These are phyloP conservation scores for Actenoides hombroni DNA, from an alignment of 2,113 vertebrate genomes.

Conservation along the genomic window DNA sequence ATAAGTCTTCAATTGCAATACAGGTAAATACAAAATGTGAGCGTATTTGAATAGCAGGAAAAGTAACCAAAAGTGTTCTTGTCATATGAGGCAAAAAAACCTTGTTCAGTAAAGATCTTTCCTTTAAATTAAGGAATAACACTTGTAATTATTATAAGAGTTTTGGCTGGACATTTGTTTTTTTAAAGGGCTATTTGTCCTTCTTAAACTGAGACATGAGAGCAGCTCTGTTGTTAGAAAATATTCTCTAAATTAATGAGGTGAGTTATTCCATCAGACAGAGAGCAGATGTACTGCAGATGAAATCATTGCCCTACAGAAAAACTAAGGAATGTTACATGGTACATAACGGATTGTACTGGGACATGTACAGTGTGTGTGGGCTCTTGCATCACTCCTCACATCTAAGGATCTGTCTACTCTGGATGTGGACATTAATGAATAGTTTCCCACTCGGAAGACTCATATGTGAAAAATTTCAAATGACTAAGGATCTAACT, in stretches of 20 bases:
- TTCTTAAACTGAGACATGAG: background rate
- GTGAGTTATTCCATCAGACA: conserved; percentile 24
- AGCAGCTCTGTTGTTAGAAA: background rate
- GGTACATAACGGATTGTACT: background rate
- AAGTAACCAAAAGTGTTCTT: background rate
- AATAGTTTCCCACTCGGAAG: background rate
- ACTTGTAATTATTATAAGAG: background rate
- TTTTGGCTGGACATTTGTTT: conserved; percentile 22
- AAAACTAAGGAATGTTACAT: background rate
- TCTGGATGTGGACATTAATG: background rate
- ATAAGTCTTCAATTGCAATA: background rate
- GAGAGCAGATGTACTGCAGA: conserved; percentile 13
- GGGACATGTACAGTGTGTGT: background rate
- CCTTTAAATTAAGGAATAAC: background rate
- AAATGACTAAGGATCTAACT: background rate
- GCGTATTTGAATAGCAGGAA: background rate
- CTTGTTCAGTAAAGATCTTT: background rate
- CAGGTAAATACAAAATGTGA: background rate
- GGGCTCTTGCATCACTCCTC: background rate
- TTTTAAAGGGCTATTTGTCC: conserved; percentile 15
- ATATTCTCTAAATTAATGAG: background rate
- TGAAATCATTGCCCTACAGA: conserved; percentile 18
- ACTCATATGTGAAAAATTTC: background rate
- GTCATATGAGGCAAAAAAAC: background rate
- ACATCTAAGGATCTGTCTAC: background rate